A percentile compares a stretch with the other conserved stretches of the same genome.
Conservation (phyloP, 2,797 vertebrate species). For the Mus spretus region DNA sequence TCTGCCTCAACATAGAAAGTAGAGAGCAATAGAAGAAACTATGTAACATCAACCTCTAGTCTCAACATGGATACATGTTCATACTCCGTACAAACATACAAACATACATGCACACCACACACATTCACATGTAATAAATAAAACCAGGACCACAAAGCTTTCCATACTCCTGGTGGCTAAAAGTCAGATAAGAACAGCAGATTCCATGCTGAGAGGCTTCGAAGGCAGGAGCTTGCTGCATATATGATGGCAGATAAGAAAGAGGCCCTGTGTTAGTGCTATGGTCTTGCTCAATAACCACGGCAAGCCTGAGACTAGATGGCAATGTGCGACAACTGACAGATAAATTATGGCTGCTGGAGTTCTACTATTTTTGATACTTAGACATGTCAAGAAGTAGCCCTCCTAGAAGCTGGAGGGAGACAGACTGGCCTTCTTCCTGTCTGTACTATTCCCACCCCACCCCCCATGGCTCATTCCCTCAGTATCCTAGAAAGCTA, state of each 20-base stretch:
- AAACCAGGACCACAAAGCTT: background rate
- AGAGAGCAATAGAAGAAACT: background rate
- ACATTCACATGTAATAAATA: background rate
- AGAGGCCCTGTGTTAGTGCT: background rate
- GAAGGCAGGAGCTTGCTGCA: background rate
- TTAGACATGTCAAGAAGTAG: background rate
- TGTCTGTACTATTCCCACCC: background rate
- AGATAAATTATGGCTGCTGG: background rate
- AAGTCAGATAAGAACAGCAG: background rate
- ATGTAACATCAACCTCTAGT: background rate
- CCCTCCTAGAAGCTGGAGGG: background rate
- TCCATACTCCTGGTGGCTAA: background rate
- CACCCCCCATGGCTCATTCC: background rate
- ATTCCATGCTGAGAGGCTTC: background rate
- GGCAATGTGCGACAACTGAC: background rate
- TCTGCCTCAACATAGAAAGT: background rate
- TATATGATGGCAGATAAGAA: background rate
- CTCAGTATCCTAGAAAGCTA: background rate
- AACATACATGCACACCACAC: background rate
- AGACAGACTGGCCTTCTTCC: background rate
- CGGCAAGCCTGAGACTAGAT: background rate
- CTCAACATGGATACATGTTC: background rate
- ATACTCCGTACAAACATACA: background rate
- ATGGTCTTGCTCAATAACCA: background rate
- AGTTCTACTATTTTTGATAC: constrained; percentile 16